Percentiles rank a stretch among this genome's conserved stretches.
Conservation (phyloP, 2,113 vertebrate genomes). For the Tichodroma muraria region DNA sequence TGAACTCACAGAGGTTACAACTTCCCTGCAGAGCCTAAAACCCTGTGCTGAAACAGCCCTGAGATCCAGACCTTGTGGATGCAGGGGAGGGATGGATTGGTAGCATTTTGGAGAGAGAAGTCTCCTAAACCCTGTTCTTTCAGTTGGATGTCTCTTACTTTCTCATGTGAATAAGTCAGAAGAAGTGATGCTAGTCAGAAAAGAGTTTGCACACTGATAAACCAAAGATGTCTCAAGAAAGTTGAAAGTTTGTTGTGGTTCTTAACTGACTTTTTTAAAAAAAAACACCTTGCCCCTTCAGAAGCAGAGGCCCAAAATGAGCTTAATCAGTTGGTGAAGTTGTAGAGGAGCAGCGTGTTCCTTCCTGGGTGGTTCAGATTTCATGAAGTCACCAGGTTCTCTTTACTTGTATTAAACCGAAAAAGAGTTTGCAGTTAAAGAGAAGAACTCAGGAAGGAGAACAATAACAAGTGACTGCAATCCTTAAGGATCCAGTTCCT, state of each 20-base stretch:
- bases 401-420: neutral
- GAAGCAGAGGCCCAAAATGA: neutral
- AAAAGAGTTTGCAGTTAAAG: neutral
- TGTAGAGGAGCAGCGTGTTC: neutral
- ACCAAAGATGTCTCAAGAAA: neutral
- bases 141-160: neutral
- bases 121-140: neutral
- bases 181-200: neutral
- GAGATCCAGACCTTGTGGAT: neutral
- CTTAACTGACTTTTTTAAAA: neutral
- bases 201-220: neutral
- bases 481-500: neutral
- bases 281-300: neutral
- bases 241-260: neutral
- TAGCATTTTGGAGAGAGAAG: neutral
- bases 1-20: neutral
- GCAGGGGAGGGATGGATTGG: neutral
- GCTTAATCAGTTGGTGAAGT: neutral
- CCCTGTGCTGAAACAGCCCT: neutral
- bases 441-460: neutral
- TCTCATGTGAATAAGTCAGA: fast-evolving
- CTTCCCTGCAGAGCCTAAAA: neutral
- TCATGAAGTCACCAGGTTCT: neutral
- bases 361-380: neutral
- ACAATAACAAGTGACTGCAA: no score